These are phyloP conservation scores for Columba guinea DNA, from an alignment of 2,797 vertebrate species.

Conservation along the genomic window DNA sequence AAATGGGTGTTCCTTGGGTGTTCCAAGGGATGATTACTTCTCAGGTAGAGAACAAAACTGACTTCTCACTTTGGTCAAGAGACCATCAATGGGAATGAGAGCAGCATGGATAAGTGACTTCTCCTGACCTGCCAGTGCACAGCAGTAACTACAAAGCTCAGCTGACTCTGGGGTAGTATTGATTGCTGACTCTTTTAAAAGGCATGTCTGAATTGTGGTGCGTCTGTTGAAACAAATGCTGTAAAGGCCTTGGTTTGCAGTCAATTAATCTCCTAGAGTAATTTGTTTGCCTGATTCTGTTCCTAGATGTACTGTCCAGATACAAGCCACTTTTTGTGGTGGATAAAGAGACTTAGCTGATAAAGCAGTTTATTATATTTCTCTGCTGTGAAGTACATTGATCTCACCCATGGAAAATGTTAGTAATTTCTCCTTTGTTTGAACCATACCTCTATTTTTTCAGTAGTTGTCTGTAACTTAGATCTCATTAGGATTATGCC, in stretches of 20 bases:
- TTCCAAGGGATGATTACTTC: neutral
- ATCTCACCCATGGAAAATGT: conserved; percentile 62
- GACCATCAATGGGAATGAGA: neutral
- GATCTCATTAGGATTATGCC: conserved; percentile 69
- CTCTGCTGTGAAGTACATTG: conserved; percentile 24
- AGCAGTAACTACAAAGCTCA: neutral
- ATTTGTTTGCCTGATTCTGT: conserved; percentile 53
- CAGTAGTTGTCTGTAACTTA: conserved; percentile 66
- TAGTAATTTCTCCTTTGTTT: conserved; percentile 48
- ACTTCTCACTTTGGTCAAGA: neutral
- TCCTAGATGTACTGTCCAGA: neutral
- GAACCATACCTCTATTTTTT: conserved; percentile 49
- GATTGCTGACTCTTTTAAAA: neutral
- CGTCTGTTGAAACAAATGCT: conserved; percentile 23
- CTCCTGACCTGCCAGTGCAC: neutral
- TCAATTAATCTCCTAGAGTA: conserved; percentile 51
- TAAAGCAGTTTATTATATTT: conserved; percentile 64
- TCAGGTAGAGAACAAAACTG: neutral
- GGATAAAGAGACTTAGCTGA: conserved; percentile 30
- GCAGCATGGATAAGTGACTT: neutral
- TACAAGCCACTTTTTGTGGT: conserved; percentile 55
- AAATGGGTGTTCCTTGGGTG: neutral
- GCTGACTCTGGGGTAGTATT: neutral
- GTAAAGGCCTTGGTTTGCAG: conserved; percentile 21
- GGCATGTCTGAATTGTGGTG: neutral